A percentile compares a stretch with the other conserved stretches of the same genome.
These are phyloP conservation scores for Leucania comma DNA, from an alignment of 2,888 invertebrate species.

Conservation along the genomic window DNA sequence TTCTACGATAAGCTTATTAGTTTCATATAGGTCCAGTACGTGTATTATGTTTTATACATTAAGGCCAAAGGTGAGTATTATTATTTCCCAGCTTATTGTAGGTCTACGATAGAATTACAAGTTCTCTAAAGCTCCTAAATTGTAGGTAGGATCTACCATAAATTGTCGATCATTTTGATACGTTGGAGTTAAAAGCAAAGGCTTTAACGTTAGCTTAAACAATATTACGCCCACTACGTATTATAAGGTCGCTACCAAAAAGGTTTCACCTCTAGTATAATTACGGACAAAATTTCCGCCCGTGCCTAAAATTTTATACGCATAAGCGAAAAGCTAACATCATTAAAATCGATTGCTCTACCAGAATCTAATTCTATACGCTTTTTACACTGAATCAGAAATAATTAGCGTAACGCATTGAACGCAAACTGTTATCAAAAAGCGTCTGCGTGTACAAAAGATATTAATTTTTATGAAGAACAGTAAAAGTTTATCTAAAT, in stretches of 20 bases:
- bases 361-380: constrained; percentile 1
- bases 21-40: constrained; percentile 4
- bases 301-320: not conserved
- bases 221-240: not conserved
- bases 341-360: constrained; percentile 11
- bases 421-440: constrained; percentile 27
- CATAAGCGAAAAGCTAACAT: constrained; percentile 1
- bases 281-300: not conserved
- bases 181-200: constrained; percentile 1
- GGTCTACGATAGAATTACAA: constrained; percentile 15
- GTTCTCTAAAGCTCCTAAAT: not conserved
- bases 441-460: constrained; percentile 31
- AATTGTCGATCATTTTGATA: not conserved
- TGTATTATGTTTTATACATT: constrained; percentile 17
- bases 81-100: constrained; percentile 1
- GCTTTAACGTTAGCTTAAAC: constrained; percentile 16
- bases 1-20: constrained; percentile 31
- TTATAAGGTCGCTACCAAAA: not conserved
- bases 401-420: constrained; percentile 1
- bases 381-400: not conserved
- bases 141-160: not conserved
- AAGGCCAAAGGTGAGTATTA: constrained; percentile 8
- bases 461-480: constrained; percentile 53
- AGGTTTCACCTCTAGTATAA: not conserved
- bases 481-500: constrained; percentile 57